These are phyloP conservation scores for Montipora capitata DNA, from an alignment of 92 coral and sea anemone species.

Conservation along the genomic window DNA sequence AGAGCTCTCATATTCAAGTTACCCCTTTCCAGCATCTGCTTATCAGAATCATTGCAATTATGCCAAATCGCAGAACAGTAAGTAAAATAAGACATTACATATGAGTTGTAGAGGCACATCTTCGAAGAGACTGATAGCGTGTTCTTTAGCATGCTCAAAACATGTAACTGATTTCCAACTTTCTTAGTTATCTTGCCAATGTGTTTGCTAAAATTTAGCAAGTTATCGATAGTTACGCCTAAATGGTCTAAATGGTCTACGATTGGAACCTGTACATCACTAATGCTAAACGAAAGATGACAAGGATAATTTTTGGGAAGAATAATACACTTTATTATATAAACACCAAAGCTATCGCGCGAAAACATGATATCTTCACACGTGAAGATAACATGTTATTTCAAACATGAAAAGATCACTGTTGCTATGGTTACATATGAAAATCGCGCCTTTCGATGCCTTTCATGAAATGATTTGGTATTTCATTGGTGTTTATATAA, in stretches of 20 bases:
- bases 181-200: not conserved
- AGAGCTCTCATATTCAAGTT: not conserved
- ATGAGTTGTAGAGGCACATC: not conserved
- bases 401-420: no score
- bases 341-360: no score
- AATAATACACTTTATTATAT: not conserved
- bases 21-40: constrained; percentile 12
- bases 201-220: no score
- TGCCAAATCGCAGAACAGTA: constrained; percentile 1
- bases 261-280: not conserved
- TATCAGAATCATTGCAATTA: not conserved
- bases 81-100: constrained; percentile 15
- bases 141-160: constrained; percentile 5
- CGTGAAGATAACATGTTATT: no score
- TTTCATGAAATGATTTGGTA: no score
- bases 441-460: no score
- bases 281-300: not conserved
- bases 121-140: not conserved
- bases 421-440: no score
- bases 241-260: constrained; percentile 1
- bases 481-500: no score
- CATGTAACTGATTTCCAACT: not conserved
- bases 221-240: not conserved
- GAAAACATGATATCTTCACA: no score
- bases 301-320: not conserved